phyloP scores from a whole-genome alignment of 2,113 vertebrate species.

The Antechinus stuartii region DNA sequence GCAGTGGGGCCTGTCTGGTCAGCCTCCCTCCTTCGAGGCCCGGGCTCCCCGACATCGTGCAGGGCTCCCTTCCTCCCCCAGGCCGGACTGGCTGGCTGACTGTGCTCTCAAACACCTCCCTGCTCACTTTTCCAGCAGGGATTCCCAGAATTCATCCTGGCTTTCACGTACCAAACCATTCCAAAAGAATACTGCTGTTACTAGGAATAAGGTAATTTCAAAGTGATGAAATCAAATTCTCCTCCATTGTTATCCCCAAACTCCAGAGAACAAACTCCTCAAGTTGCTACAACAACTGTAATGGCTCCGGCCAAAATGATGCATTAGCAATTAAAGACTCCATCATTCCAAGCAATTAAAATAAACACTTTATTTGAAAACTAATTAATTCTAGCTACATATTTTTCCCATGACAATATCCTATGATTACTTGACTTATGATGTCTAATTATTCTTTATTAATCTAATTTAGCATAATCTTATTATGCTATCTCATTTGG shows the following conservation, averaged over 20 bases:
- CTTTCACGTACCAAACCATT: conserved; percentile 27
- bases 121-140: conserved; percentile 75
- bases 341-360: conserved; percentile 87
- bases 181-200: conserved; percentile 45
- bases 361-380: conserved; percentile 85
- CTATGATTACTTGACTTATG: conserved; percentile 87
- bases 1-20: conserved; percentile 79
- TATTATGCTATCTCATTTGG: conserved; percentile 84
- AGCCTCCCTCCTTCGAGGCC: conserved; percentile 87
- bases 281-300: conserved; percentile 83
- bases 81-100: conserved; percentile 39
- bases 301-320: conserved; percentile 79
- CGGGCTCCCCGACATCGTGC: conserved; percentile 40
- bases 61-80: conserved; percentile 62
- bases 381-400: conserved; percentile 89
- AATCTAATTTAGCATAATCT: conserved; percentile 84
- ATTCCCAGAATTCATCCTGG: conserved; percentile 75
- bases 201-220: conserved; percentile 58
- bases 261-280: conserved; percentile 80
- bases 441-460: conserved; percentile 89
- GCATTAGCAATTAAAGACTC: conserved; percentile 85
- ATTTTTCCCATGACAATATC: conserved; percentile 89
- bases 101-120: conserved; percentile 72
- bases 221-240: conserved; percentile 72
- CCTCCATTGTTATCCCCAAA: conserved; percentile 70